phyloP scores from a whole-genome alignment of 2,888 invertebrate species.

The Priocnemis perturbator region DNA sequence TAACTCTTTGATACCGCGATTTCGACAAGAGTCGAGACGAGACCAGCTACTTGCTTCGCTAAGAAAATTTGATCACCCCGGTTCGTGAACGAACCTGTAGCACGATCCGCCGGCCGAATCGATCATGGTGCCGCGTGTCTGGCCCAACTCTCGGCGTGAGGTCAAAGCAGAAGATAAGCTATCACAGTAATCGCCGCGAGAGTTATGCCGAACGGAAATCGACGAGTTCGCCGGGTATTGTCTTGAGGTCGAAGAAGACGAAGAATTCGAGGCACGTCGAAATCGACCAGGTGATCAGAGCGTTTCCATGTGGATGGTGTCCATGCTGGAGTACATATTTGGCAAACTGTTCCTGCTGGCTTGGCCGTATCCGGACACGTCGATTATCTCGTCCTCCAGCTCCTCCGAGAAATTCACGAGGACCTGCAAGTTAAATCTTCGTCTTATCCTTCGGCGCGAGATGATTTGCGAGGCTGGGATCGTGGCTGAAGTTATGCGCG shows the following conservation, averaged over 20 bases:
- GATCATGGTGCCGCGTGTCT: no score
- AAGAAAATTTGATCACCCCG: no score
- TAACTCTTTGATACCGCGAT: no score
- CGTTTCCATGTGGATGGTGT: conserved; percentile 67
- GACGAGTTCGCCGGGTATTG: not conserved
- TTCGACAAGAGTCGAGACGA: no score
- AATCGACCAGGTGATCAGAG: conserved; percentile 44
- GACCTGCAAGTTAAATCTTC: conserved; percentile 55
- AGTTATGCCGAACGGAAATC: not conserved
- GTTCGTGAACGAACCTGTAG: no score
- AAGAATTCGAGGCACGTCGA: not conserved
- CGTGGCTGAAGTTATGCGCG: no score
- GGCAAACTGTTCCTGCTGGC: conserved; percentile 44
- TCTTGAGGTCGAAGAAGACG: conserved; percentile 1
- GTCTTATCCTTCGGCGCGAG: not conserved
- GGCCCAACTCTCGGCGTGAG: no score
- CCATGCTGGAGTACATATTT: conserved; percentile 59
- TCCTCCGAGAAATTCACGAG: conserved; percentile 70
- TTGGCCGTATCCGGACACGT: conserved; percentile 43
- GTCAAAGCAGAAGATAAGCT: conserved; percentile 21
- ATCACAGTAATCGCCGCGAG: conserved; percentile 43
- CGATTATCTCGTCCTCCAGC: conserved; percentile 57
- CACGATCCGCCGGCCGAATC: no score
- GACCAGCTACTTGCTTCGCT: no score
- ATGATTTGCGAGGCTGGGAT: not conserved